A percentile compares a stretch with the other conserved stretches of the same genome.
These are phyloP conservation scores for Tetramorium alpestre DNA, from an alignment of 1,140 invertebrate species.

Conservation along the genomic window DNA sequence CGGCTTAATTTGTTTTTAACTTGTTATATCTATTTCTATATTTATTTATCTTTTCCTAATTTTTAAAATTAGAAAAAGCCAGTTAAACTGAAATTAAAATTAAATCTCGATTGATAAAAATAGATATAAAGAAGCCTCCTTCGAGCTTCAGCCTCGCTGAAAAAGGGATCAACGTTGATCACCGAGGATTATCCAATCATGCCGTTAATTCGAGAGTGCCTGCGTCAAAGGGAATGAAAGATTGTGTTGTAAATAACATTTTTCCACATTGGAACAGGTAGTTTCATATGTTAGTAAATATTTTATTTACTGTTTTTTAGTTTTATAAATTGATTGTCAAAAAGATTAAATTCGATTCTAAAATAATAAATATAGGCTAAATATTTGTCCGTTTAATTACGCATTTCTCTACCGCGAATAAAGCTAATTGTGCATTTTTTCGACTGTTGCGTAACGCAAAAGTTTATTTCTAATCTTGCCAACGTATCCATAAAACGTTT, in stretches of 20 bases:
- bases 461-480: neutral
- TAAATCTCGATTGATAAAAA: neutral
- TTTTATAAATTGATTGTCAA: neutral
- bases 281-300: no score
- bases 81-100: neutral
- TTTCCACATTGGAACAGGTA: no score
- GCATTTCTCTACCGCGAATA: neutral
- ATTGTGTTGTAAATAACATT: neutral
- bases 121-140: neutral
- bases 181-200: slow-evolving; percentile 25
- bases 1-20: neutral
- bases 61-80: no score
- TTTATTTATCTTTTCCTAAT: neutral
- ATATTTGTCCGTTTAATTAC: neutral
- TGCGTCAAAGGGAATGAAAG: neutral
- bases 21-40: no score
- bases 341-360: neutral
- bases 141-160: neutral
- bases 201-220: neutral
- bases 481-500: neutral
- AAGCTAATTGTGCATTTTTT: neutral
- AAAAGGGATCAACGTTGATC: slow-evolving; percentile 19
- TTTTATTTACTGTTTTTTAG: neutral
- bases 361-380: neutral
- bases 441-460: neutral